These are phyloP conservation scores for Tolmerus cingulatus DNA, from an alignment of 2,888 invertebrate genomes.

Conservation along the genomic window DNA sequence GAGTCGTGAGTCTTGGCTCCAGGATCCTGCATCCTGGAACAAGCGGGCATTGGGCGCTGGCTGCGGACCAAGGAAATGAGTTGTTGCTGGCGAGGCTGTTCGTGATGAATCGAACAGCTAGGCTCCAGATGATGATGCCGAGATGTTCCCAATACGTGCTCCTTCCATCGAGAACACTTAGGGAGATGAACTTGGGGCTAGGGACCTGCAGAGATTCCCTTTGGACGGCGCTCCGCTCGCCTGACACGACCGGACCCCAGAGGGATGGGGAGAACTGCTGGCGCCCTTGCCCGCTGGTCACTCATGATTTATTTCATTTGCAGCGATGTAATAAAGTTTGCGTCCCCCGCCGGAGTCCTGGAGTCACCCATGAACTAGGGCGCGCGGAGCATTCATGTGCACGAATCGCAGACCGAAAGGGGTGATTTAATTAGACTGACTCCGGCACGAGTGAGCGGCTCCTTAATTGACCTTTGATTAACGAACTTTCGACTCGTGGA, in stretches of 20 bases:
- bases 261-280: background rate
- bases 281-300: background rate
- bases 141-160: background rate
- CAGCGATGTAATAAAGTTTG: conserved; percentile 3
- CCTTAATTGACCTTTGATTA: conserved; percentile 29
- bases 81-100: conserved; percentile 35
- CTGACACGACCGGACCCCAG: background rate
- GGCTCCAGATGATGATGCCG: background rate
- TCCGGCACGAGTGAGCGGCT: conserved; percentile 1
- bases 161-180: background rate
- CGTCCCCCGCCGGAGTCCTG: background rate
- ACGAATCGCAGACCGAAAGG: conserved; percentile 4
- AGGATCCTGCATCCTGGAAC: background rate
- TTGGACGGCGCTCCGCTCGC: background rate
- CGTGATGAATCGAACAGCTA: conserved; percentile 5
- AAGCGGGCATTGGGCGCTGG: background rate
- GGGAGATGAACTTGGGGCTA: background rate
- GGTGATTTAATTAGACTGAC: conserved; percentile 29
- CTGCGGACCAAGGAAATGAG: conserved; percentile 41
- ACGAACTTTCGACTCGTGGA: background rate
- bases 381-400: background rate
- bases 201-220: background rate
- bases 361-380: background rate
- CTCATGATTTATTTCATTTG: conserved; percentile 20
- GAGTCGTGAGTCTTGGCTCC: background rate